Conservation (phyloP, 2,113 vertebrate genomes). For the Melanotaenia duboulayi region DNA sequence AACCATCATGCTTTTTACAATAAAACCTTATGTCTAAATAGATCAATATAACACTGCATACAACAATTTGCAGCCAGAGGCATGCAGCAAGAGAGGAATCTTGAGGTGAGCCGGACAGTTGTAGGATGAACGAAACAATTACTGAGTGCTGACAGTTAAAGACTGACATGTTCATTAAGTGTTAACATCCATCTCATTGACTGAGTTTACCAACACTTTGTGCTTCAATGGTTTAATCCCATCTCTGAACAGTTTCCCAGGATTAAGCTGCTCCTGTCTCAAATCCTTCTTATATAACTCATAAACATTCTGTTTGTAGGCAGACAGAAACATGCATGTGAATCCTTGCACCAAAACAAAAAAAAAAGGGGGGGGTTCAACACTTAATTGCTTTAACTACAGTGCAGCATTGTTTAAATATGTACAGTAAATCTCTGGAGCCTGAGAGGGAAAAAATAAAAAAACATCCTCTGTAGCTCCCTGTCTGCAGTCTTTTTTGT, state of each 20-base stretch:
- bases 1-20: too few species aligned
- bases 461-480: not conserved
- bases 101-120: too few species aligned
- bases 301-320: not conserved
- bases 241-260: conserved; percentile 59
- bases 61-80: too few species aligned
- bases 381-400: conserved; percentile 2
- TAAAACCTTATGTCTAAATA: too few species aligned
- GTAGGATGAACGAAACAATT: too few species aligned
- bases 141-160: not conserved
- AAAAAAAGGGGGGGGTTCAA: not conserved
- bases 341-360: not conserved
- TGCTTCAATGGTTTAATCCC: conserved; percentile 47
- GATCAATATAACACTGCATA: too few species aligned
- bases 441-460: not conserved
- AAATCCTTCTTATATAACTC: conserved; percentile 71
- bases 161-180: conserved; percentile 19
- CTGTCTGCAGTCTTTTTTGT: conserved; percentile 30
- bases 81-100: not conserved
- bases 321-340: not conserved
- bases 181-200: conserved; percentile 22
- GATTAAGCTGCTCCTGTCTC: conserved; percentile 60
- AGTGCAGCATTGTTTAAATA: not conserved
- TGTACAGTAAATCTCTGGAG: not conserved
- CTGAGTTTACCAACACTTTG: conserved; percentile 28